These are phyloP conservation scores for Trissolcus japonicus DNA, from an alignment of 2,888 invertebrate species.

Conservation along the genomic window DNA sequence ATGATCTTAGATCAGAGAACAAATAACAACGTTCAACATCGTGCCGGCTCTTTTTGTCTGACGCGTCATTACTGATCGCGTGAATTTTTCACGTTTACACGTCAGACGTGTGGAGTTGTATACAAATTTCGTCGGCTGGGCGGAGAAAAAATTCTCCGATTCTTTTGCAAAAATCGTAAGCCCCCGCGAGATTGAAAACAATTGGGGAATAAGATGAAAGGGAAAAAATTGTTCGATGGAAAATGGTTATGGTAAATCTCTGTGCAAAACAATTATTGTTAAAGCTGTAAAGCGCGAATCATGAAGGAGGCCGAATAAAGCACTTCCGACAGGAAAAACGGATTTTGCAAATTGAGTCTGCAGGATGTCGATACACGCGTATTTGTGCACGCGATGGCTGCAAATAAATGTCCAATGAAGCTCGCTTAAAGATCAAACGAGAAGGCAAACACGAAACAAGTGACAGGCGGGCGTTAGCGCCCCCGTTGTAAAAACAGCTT, in stretches of 20 bases:
- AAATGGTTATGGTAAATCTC: background rate
- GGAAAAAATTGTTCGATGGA: background rate
- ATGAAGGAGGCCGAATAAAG: conserved; percentile 32
- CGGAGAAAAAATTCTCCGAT: background rate
- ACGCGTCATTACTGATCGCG: conserved; percentile 71
- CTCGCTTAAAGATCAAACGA: conserved; percentile 73
- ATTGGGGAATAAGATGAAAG: conserved; percentile 4
- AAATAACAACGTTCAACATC: conserved; percentile 72
- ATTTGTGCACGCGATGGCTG: conserved; percentile 58
- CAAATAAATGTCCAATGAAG: conserved; percentile 60
- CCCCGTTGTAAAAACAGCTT: conserved; percentile 73
- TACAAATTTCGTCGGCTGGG: conserved; percentile 21
- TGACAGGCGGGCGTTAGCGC: conserved; percentile 68
- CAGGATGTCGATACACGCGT: conserved; percentile 51
- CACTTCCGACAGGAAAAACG: conserved; percentile 46
- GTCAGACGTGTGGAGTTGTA: conserved; percentile 49
- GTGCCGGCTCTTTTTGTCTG: conserved; percentile 68
- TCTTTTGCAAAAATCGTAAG: background rate
- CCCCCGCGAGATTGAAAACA: background rate
- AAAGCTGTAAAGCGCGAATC: conserved; percentile 21
- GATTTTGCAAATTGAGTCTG: conserved; percentile 56
- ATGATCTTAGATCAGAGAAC: conserved; percentile 72
- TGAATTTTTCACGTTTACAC: conserved; percentile 72
- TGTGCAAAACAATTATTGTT: conserved; percentile 39
- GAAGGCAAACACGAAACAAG: conserved; percentile 74